Evolutionary conservation across 2,888 invertebrate species (phyloP).

Genomic region (Xanthostigma xanthostigma): DNA sequence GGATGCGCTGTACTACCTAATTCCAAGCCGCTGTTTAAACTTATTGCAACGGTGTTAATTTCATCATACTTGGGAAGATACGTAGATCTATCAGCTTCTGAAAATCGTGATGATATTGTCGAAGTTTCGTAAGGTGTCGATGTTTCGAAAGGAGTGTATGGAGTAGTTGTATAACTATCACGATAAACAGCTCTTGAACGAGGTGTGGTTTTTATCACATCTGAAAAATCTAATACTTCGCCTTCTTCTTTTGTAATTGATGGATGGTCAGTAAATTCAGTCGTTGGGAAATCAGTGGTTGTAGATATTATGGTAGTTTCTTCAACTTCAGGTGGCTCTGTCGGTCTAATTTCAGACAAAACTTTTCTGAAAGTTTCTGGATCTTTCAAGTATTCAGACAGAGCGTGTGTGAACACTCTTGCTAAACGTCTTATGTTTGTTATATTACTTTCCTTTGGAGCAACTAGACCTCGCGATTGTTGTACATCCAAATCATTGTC

Average conservation of each 20-base stretch:
- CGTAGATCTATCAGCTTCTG: slow-evolving; percentile 12
- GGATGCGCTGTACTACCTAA: slow-evolving; percentile 21
- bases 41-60: slow-evolving; percentile 28
- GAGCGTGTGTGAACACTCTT: slow-evolving; percentile 69
- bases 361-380: slow-evolving; percentile 67
- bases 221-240: slow-evolving; percentile 64
- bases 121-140: slow-evolving; percentile 11
- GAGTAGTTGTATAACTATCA: slow-evolving; percentile 27
- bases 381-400: slow-evolving; percentile 69
- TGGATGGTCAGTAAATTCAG: slow-evolving; percentile 35
- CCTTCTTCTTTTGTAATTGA: slow-evolving; percentile 51
- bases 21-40: slow-evolving; percentile 33
- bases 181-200: slow-evolving; percentile 18
- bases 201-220: slow-evolving; percentile 34
- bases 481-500: slow-evolving; percentile 39
- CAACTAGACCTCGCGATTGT: slow-evolving; percentile 47
- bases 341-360: slow-evolving; percentile 62
- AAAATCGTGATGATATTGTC: slow-evolving; percentile 17
- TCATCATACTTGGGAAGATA: slow-evolving; percentile 13
- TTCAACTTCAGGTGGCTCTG: slow-evolving; percentile 47
- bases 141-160: slow-evolving; percentile 23
- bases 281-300: slow-evolving; percentile 21
- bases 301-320: slow-evolving; percentile 26
- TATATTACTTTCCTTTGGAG: slow-evolving; percentile 18
- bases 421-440: slow-evolving; percentile 52